These are phyloP conservation scores for Propithecus deckenii DNA, from an alignment of 2,797 vertebrate species.

Conservation along the genomic window DNA sequence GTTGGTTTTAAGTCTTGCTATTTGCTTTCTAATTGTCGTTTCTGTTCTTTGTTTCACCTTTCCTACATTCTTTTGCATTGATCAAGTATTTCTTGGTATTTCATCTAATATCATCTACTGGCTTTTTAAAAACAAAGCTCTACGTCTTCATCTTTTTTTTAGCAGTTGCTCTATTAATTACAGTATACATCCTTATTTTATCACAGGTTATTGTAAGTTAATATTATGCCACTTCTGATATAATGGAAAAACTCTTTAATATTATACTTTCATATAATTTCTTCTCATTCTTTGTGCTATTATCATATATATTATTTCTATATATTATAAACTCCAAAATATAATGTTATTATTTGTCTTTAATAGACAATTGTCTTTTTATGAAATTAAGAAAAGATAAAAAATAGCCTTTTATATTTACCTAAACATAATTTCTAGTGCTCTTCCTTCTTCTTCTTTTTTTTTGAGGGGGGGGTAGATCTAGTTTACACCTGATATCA, in stretches of 20 bases:
- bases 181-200: conserved; percentile 18
- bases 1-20: background rate
- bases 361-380: background rate
- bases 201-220: background rate
- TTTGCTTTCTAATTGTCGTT: background rate
- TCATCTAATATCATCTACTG: background rate
- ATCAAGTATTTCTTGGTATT: background rate
- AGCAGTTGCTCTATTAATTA: background rate
- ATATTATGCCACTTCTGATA: background rate
- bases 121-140: background rate
- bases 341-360: background rate
- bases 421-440: background rate
- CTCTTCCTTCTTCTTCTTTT: background rate
- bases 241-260: background rate
- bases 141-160: background rate
- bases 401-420: background rate
- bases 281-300: background rate
- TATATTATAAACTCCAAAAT: background rate
- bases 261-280: background rate
- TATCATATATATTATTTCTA: background rate
- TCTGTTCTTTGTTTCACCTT: background rate
- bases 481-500: background rate
- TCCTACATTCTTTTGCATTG: background rate
- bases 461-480: background rate
- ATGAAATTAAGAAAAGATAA: conserved; percentile 10